Evolutionary conservation across 2,888 invertebrate genomes (phyloP), one percentile per base, ranked within the genome.

Genomic region (Reticulitermes lucifugus): DNA sequence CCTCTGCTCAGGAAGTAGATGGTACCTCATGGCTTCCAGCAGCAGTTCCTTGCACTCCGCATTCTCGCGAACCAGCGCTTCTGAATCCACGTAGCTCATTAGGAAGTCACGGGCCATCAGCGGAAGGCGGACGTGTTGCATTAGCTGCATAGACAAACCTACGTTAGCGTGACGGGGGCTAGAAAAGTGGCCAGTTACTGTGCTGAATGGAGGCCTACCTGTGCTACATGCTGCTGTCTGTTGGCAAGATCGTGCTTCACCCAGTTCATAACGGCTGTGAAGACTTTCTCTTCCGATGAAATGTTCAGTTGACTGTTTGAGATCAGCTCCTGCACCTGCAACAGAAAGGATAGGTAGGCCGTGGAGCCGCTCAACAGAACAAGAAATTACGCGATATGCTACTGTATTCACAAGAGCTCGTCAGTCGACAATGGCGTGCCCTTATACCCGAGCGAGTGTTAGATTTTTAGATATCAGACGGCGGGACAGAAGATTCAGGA

Each of bases 21-120:
- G 95, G 89, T 95, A 95, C 87, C 94, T 93, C 94, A 95, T 95
- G 5, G 95, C 95, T 90, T 95, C 95, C 85, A 94, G 90, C 60
- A 94, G 90, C 21, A 94, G 90, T 88, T 94, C 94, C 88, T 94
- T 93, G 88, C 94, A 95, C 87, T 93, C 93, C 18, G 92, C 90
- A 88, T 94, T 93, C 84, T 94, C 94, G n/a, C 94, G 91, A 80
- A 95, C 93, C 29, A 95, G 89, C 3, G 92, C 90, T 89, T 95
- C 95, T 77, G 93, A 92, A 88, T 95, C 95, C 12, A 95, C 95
- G 86, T 93, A 91, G 12, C 93, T 93, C 93, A 95, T 94, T 43
- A 95, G 90, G 89, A 95, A 95, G 88, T 94, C 94, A 59, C 95
- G 91, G 85, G 93, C 92, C 25, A 94, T 93, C 82, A 95, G 89